These are phyloP conservation scores for Crotalus horridus DNA, from an alignment of 2,113 vertebrate species.

Conservation along the genomic window DNA sequence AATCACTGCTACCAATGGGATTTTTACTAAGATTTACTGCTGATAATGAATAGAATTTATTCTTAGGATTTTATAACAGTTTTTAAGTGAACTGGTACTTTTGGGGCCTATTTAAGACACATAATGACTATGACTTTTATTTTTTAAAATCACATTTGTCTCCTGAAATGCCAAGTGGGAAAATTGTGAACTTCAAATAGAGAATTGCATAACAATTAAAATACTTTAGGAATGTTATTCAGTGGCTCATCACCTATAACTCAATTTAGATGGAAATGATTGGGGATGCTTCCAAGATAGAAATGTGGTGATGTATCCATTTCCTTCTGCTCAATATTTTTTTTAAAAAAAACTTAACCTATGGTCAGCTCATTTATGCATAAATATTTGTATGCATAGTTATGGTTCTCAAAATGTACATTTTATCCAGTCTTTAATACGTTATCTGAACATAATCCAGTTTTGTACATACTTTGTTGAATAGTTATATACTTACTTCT, in stretches of 20 bases:
- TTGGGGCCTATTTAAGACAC: not conserved
- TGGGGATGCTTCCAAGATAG: not conserved
- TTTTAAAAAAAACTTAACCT: not conserved
- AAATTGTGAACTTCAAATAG: not conserved
- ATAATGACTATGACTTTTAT: not conserved
- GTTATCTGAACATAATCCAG: not conserved
- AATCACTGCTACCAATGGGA: not conserved
- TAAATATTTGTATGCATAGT: not conserved
- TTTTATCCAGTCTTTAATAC: not conserved
- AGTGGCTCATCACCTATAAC: not conserved
- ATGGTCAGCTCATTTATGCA: not conserved
- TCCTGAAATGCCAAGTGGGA: not conserved
- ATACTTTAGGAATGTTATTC: not conserved
- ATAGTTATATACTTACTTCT: not conserved
- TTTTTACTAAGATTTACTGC: not conserved
- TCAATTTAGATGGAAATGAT: not conserved
- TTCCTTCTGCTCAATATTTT: not conserved
- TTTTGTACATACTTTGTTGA: not conserved
- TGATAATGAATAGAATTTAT: not conserved
- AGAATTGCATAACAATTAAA: not conserved
- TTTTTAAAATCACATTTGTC: not conserved
- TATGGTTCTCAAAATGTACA: not conserved
- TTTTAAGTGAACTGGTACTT: not conserved
- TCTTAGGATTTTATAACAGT: not conserved
- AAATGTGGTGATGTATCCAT: not conserved